Base-by-base conservation (phyloP, 2,113 vertebrate genomes). In the Aegypius monachus region DNA sequence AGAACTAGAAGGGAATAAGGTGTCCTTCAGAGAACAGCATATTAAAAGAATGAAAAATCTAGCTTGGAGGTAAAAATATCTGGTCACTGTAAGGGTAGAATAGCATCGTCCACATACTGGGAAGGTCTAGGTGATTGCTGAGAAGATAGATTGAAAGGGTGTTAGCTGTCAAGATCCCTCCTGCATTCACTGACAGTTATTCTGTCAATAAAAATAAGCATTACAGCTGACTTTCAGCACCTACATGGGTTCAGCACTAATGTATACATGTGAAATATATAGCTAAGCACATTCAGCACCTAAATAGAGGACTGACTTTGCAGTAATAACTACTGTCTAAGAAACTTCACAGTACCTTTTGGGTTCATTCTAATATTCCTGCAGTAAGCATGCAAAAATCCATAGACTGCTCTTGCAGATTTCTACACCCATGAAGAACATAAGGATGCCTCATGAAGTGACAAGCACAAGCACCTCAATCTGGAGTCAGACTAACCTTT, bases 251-350 rank as follows among this genome's bases (percentile, higher is more conserved):
- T 90, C 26, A 38, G 4, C 9, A 25, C 7, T 68, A 48, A 87
- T 10, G 5, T 27, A 40, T 5, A 34, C 6, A 20, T 0, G 0
- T 62, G n/a, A 58, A 84, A 45, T 32, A 40, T 5, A 42, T 6
- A 25, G 6, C 4, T 79, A 59, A 90, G 34, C 16, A 70, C 4
- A 65, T 70, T 74, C 11, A 63, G 9, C 9, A 80, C 12, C 13
- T 40, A 78, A 58, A 67, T 31, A 13, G 12, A 81, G 1, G 7
- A 50, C 6, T 70, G 19, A 47, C 5, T 68, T 83, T 59, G 13
- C 3, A 19, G n/a, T 36, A 43, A 53, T 38, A 72, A 48, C 23
- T 66, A 15, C 4, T 0, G 1, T 2, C 5, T 40, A 48, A 66
- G 45, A 86, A 56, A 77, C 3, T 55, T 36, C 29, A 40, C 26